These are phyloP conservation scores for Dryobota labecula DNA, from an alignment of 2,888 invertebrate species.

Conservation along the genomic window DNA sequence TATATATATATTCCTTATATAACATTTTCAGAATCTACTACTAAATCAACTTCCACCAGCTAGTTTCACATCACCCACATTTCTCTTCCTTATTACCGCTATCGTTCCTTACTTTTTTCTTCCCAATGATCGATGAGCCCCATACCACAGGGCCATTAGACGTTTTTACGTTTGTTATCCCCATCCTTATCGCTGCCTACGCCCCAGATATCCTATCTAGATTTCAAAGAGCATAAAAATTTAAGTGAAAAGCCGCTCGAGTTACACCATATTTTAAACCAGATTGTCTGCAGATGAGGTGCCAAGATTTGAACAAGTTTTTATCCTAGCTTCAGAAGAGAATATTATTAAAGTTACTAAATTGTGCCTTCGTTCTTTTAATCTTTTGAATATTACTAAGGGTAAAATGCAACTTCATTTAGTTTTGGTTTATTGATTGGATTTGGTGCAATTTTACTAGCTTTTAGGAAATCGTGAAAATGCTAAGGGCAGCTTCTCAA, in stretches of 20 bases:
- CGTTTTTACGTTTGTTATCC: conserved; percentile 65
- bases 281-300: conserved; percentile 63
- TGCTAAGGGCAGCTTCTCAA: neutral
- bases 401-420: conserved; percentile 13
- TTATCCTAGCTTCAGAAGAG: conserved; percentile 25
- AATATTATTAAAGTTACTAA: conserved; percentile 42
- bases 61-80: conserved; percentile 26
- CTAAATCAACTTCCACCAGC: neutral
- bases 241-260: conserved; percentile 61
- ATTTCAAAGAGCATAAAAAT: conserved; percentile 65
- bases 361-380: conserved; percentile 28
- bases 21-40: conserved; percentile 6
- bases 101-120: conserved; percentile 25
- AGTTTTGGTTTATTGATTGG: neutral
- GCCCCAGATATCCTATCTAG: conserved; percentile 66
- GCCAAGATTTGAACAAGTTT: conserved; percentile 50
- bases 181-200: conserved; percentile 61
- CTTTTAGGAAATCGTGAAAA: neutral
- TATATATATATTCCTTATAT: no score
- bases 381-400: conserved; percentile 1
- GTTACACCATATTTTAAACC: conserved; percentile 51
- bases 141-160: conserved; percentile 67
- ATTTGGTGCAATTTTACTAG: neutral
- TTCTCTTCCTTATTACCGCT: conserved; percentile 16
- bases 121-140: conserved; percentile 76